Evolutionary conservation across 2,888 invertebrate species (phyloP).

Genomic region (Salticus scenicus): DNA sequence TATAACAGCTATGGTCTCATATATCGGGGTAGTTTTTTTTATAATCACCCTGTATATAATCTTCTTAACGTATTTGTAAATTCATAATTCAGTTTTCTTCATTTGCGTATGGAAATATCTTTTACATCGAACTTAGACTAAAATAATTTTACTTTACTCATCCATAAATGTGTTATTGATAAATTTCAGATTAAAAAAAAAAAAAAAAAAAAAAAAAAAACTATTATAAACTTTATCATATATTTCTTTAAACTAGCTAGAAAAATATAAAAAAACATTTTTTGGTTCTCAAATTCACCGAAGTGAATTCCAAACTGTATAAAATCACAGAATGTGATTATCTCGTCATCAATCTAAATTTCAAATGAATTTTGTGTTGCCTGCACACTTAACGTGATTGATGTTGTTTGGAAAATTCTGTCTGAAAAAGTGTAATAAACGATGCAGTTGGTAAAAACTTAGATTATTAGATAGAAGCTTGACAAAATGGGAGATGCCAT

Average conservation of each 20-base stretch:
- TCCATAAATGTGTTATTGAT: too few species aligned
- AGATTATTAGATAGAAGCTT: neutral
- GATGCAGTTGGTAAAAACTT: neutral
- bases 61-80: too few species aligned
- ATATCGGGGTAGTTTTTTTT: too few species aligned
- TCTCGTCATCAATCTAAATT: conserved; percentile 58
- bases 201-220: neutral
- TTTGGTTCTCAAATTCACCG: neutral
- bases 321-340: conserved; percentile 23
- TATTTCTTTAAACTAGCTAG: neutral
- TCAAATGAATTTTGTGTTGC: conserved; percentile 15
- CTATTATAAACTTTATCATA: neutral
- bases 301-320: neutral
- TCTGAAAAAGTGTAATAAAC: neutral
- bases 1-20: too few species aligned
- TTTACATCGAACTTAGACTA: conserved; percentile 43
- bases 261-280: neutral
- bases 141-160: conserved; percentile 4
- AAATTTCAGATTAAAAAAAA: too few species aligned
- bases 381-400: conserved; percentile 26
- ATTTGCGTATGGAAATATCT: conserved; percentile 49
- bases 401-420: conserved; percentile 15
- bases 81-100: conserved; percentile 38
- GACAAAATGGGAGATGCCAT: too few species aligned
- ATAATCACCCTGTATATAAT: too few species aligned